A percentile compares a stretch with the other conserved stretches of the same genome.
Evolutionary conservation across 1,140 invertebrate species (phyloP).

Genomic region (Cecropterus lyciades): DNA sequence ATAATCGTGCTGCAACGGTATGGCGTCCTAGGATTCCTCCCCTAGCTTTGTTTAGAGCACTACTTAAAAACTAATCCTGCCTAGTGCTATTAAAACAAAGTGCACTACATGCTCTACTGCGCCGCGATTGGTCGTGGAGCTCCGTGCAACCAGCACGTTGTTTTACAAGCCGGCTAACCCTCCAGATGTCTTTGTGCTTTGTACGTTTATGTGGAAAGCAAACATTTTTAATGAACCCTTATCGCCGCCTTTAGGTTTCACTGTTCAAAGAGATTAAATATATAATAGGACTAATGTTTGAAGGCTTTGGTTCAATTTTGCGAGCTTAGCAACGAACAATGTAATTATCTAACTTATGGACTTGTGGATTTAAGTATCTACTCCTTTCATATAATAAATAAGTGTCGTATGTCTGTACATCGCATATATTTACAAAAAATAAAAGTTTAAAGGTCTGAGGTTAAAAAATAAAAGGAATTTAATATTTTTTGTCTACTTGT

Average conservation of each 20-base stretch:
- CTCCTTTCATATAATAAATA: no score
- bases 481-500: no score
- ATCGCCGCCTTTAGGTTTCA: not conserved
- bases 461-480: no score
- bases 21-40: conserved; percentile 38
- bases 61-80: conserved; percentile 75
- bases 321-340: no score
- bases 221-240: conserved; percentile 31
- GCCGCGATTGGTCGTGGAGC: conserved; percentile 62
- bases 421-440: no score
- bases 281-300: no score
- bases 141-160: conserved; percentile 20
- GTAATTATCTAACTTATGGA: no score
- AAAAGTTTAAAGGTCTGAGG: no score
- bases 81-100: conserved; percentile 76
- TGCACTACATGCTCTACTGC: conserved; percentile 59
- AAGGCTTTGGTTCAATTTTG: no score
- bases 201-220: conserved; percentile 27
- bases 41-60: conserved; percentile 63
- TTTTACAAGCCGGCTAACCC: conserved; percentile 27
- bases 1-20: conserved; percentile 21
- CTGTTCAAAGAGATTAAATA: no score
- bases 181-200: conserved; percentile 19
- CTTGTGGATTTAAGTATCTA: no score
- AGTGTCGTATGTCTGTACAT: no score